Evolutionary conservation across 2,888 invertebrate species (phyloP), one percentile per base, ranked within the genome.

Genomic region (Neoascia interrupta): DNA sequence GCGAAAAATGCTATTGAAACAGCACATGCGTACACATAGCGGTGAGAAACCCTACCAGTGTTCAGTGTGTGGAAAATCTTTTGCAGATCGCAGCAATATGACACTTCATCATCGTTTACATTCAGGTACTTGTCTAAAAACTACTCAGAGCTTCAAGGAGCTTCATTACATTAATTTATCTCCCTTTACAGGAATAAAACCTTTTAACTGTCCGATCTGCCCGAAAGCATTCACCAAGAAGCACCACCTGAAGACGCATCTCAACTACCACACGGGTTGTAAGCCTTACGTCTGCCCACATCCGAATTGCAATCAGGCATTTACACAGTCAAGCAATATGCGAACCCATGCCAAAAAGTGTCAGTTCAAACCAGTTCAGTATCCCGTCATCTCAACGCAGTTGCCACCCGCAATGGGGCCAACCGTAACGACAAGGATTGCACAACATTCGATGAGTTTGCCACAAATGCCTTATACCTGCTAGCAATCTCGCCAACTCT

Each of bases 251-350:
- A 94, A 95, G 87, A 95, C 95, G 0, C 95, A 96, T 86, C 91
- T 95, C 84, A 95, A 95, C 87, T 95, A 94, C 85, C 95, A 96
- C 87, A 94, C 95, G 0, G 95, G 95, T 0, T 92, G 93, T 56
- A 95, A 95, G 84, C 95, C 95, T 0, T 95, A 95, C 85, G 90
- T 91, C n/a, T 94, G 93, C 84, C 90, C 92, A 16, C 90, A 91
- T 86, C 90, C 85, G 68, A 91, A 91, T 82, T 96, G 95, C 86
- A 92, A 92, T 10, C 90, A 95, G 34, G 91, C 93, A 8, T 96
- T 96, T 86, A 95, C 95, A 0, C 95, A 95, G 87, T 95, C 95
- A 47, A 95, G 95, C 82, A 96, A 96, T 85, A 96, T 95, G 95
- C 91, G 95, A 81, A 96, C 95, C 0, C 95, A 96, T 85, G 92